Percentiles rank a stretch among this genome's conserved stretches.
phyloP scores from a whole-genome alignment of 1,140 invertebrate genomes.

The Nephila pilipes region DNA sequence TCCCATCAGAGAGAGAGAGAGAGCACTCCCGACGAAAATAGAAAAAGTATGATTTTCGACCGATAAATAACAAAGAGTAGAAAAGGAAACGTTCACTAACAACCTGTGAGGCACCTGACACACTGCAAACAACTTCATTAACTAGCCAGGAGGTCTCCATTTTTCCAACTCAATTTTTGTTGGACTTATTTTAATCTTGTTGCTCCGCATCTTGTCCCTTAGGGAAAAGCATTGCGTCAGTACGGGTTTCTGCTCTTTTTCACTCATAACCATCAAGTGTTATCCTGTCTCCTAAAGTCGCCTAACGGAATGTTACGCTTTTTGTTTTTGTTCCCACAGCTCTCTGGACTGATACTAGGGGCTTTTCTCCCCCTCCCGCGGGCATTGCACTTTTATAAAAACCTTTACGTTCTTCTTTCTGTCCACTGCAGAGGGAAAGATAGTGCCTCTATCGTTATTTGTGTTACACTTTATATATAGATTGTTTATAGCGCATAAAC shows the following conservation, averaged over 20 bases:
- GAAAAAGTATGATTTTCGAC: background rate
- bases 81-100: slow-evolving; percentile 10
- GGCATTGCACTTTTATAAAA: slow-evolving; percentile 5
- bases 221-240: slow-evolving; percentile 11
- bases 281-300: background rate
- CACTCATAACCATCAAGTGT: background rate
- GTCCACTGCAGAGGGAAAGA: background rate
- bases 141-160: slow-evolving; percentile 76
- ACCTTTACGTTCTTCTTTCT: background rate
- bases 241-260: background rate
- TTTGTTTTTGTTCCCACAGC: slow-evolving; percentile 13
- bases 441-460: slow-evolving; percentile 25
- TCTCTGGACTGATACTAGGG: background rate
- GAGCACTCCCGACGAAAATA: background rate
- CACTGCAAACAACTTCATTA: slow-evolving; percentile 76
- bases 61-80: slow-evolving; percentile 28
- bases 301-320: slow-evolving; percentile 19
- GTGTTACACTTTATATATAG: background rate
- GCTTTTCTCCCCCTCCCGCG: no score
- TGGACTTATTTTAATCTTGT: slow-evolving; percentile 47
- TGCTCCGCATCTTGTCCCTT: slow-evolving; percentile 2
- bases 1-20: background rate
- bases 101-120: slow-evolving; percentile 69
- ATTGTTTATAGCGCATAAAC: slow-evolving; percentile 6
- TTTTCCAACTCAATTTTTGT: slow-evolving; percentile 55